Evolutionary conservation across 2,113 vertebrate genomes (phyloP), one percentile per base, ranked within the genome.

Genomic region (Phaethon lepturus): DNA sequence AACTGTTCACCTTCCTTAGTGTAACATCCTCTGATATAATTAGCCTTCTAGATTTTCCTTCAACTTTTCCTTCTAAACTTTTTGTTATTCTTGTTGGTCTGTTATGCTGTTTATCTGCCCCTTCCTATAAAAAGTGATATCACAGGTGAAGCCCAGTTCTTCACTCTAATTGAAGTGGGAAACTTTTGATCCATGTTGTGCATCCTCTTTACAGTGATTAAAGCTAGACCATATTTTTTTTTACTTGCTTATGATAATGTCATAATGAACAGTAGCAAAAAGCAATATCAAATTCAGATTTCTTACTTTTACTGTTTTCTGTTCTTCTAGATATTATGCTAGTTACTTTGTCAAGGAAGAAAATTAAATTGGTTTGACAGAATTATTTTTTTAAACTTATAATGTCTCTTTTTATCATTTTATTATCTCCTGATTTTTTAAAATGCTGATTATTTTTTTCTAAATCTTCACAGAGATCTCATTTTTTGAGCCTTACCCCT

Each of bases 321-420:
- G 8, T 35, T 88, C 7, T 66, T 53, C 49, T 60, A 80, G 25
- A 28, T 59, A n/a, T 35, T 42, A 26, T 10, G 3, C 3, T 69
- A 33, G 15, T 44, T 60, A 64, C 16, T 8, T 45, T 42, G 4
- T n/a, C 33, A 86, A 50, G 23, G 17, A 86, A 47, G 7, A 5
- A 89, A 75, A 88, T 69, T 35, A 69, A 87, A 53, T 31, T 42
- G 8, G 7, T 64, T 73, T 50, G 17, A 52, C 1, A 17, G 12
- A 78, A 44, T 22, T 0, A 25, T 42, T 85, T 88, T 52, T 40
- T 23, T 0, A 5, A 20, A 59, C 1, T 7, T 56, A 11, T 6
- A 72, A 44, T 10, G 4, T 9, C 13, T 55, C 3, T 64, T 94
- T 75, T 78, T 40, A 49, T 7, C 4, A 71, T 66, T 74, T 79